These are phyloP conservation scores for Philopedon plagiatum DNA, from an alignment of 2,888 invertebrate genomes.

Conservation along the genomic window DNA sequence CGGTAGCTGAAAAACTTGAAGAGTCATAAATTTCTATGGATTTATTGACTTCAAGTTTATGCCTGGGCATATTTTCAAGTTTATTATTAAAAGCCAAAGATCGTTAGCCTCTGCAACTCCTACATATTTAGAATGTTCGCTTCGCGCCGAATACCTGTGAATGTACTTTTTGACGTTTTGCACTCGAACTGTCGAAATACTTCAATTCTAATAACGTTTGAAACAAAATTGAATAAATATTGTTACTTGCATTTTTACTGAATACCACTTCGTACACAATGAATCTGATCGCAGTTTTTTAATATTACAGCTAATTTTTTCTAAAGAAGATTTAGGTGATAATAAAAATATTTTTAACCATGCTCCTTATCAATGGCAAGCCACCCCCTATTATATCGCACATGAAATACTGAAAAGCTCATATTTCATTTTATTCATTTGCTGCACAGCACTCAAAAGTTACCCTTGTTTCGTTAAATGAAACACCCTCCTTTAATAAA, in stretches of 20 bases:
- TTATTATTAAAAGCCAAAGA: slow-evolving; percentile 22
- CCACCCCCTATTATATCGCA: no score
- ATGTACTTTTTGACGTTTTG: background rate
- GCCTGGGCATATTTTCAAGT: slow-evolving; percentile 15
- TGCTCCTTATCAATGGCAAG: no score
- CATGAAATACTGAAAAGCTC: slow-evolving; percentile 2
- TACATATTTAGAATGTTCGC: slow-evolving; percentile 19
- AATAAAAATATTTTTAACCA: no score
- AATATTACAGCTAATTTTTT: no score
- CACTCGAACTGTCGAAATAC: background rate
- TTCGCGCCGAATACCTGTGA: slow-evolving; percentile 7
- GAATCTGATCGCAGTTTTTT: no score
- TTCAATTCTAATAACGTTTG: no score
- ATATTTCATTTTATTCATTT: slow-evolving; percentile 15
- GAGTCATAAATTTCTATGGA: slow-evolving; percentile 16
- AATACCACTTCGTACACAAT: no score
- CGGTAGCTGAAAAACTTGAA: slow-evolving; percentile 11
- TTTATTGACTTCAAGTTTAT: slow-evolving; percentile 23
- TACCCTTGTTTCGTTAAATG: slow-evolving; percentile 26
- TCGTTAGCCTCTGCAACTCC: slow-evolving; percentile 16
- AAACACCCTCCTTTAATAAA: slow-evolving; percentile 23
- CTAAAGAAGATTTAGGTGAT: no score
- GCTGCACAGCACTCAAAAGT: background rate
- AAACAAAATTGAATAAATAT: no score
- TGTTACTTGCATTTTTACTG: no score